Conservation (phyloP, 1,140 invertebrate species). For the Drosophila paulistorum region DNA sequence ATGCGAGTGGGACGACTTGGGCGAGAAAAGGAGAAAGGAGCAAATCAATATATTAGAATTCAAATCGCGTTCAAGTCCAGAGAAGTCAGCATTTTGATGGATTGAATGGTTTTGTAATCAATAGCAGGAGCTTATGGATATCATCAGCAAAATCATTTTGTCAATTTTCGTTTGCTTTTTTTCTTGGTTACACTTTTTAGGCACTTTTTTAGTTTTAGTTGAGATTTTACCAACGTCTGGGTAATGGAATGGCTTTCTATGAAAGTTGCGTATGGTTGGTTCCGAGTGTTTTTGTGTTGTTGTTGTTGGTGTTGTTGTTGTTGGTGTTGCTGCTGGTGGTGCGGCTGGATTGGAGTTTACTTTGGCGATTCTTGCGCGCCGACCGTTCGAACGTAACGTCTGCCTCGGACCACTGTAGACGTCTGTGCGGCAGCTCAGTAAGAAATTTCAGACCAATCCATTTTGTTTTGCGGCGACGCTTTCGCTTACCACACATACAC, state of each 20-base stretch:
- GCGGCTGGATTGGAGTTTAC: slow-evolving; percentile 9
- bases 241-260: slow-evolving; percentile 1
- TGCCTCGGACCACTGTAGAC: slow-evolving; percentile 77
- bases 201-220: background rate
- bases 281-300: slow-evolving; percentile 1
- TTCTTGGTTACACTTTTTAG: slow-evolving; percentile 4
- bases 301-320: background rate
- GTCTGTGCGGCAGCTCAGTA: slow-evolving; percentile 81
- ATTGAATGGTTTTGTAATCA: background rate
- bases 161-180: background rate
- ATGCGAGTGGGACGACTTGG: background rate
- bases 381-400: slow-evolving; percentile 76
- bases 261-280: slow-evolving; percentile 6
- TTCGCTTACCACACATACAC: slow-evolving; percentile 66
- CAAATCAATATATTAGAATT: slow-evolving; percentile 33
- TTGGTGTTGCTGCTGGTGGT: slow-evolving; percentile 8
- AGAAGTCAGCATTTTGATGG: slow-evolving; percentile 63
- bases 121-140: background rate
- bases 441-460: slow-evolving; percentile 81
- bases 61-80: slow-evolving; percentile 56
- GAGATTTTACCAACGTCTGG: background rate
- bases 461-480: slow-evolving; percentile 74
- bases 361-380: slow-evolving; percentile 68
- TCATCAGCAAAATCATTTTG: slow-evolving; percentile 4
- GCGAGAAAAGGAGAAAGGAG: background rate